Evolutionary conservation across 2,797 vertebrate species (phyloP).

Genomic region (Rhinella marina): DNA sequence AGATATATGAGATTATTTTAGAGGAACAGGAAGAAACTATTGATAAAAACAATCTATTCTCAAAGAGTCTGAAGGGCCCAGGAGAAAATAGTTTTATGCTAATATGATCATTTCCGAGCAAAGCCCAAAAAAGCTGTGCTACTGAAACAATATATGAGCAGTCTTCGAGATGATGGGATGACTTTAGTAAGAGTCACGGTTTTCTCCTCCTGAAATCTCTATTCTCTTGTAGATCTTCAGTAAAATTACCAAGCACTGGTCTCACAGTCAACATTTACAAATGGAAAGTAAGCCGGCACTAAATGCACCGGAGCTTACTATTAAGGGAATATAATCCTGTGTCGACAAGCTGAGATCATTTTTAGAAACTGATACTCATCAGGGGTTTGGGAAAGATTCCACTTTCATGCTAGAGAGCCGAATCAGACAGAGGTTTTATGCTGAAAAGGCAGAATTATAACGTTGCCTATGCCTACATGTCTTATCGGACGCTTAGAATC

Average conservation of each 20-base stretch:
- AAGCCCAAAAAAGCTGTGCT: neutral
- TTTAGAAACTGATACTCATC: conserved; percentile 50
- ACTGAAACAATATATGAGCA: conserved; percentile 32
- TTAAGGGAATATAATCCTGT: conserved; percentile 51
- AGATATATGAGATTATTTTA: conserved; percentile 41
- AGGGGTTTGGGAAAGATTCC: conserved; percentile 44
- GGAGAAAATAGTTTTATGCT: conserved; percentile 38
- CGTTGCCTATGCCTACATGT: neutral
- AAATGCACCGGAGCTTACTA: conserved; percentile 27
- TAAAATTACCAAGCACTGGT: conserved; percentile 36
- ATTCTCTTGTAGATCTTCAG: conserved; percentile 27
- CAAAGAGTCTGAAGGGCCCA: conserved; percentile 39
- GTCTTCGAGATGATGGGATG: conserved; percentile 6
- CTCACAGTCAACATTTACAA: conserved; percentile 45
- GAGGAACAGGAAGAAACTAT: conserved; percentile 28
- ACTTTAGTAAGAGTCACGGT: conserved; percentile 21
- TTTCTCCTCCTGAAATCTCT: conserved; percentile 7
- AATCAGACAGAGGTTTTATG: conserved; percentile 30
- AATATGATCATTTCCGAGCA: conserved; percentile 40
- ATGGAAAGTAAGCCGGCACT: conserved; percentile 27
- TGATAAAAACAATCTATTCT: conserved; percentile 35
- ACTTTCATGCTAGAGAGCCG: conserved; percentile 13
- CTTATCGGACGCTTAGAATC: neutral
- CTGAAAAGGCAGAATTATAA: conserved; percentile 32
- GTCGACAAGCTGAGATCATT: conserved; percentile 43